Conservation (phyloP, 2,113 vertebrate genomes). For the Aspidoscelis tigris region DNA sequence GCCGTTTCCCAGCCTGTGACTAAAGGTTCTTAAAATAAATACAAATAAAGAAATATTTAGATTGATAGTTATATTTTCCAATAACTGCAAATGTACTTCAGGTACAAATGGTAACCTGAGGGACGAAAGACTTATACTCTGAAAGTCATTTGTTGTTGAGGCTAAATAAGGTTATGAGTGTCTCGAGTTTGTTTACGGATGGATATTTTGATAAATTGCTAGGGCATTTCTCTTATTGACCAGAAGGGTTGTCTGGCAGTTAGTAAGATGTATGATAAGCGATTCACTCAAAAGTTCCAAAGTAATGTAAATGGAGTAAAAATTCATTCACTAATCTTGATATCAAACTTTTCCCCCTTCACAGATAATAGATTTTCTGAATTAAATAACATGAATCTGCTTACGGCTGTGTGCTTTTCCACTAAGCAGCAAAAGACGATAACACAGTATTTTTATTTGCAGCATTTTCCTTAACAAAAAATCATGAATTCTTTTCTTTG, state of each 20-base stretch:
- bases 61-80: background rate
- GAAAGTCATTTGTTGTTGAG: slow-evolving; percentile 34
- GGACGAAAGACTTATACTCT: background rate
- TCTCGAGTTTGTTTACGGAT: slow-evolving; percentile 26
- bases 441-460: background rate
- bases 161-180: slow-evolving; percentile 14
- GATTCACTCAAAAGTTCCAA: slow-evolving; percentile 19
- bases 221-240: slow-evolving; percentile 42
- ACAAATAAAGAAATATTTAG: background rate
- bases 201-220: slow-evolving; percentile 34
- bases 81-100: slow-evolving; percentile 14
- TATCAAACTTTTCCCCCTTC: slow-evolving; percentile 46
- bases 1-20: background rate
- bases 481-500: background rate
- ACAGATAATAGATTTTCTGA: slow-evolving; percentile 45
- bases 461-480: slow-evolving; percentile 29
- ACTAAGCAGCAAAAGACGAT: slow-evolving; percentile 17
- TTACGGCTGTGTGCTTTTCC: slow-evolving; percentile 45
- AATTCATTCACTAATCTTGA: slow-evolving; percentile 36
- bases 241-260: slow-evolving; percentile 27
- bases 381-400: slow-evolving; percentile 52
- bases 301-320: slow-evolving; percentile 42
- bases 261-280: slow-evolving; percentile 42
- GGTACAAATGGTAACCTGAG: background rate
- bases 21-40: background rate